Percentiles rank a stretch among this genome's conserved stretches.
Conservation (phyloP, 1,140 invertebrate species). For the Drosophila pseudoobscura region DNA sequence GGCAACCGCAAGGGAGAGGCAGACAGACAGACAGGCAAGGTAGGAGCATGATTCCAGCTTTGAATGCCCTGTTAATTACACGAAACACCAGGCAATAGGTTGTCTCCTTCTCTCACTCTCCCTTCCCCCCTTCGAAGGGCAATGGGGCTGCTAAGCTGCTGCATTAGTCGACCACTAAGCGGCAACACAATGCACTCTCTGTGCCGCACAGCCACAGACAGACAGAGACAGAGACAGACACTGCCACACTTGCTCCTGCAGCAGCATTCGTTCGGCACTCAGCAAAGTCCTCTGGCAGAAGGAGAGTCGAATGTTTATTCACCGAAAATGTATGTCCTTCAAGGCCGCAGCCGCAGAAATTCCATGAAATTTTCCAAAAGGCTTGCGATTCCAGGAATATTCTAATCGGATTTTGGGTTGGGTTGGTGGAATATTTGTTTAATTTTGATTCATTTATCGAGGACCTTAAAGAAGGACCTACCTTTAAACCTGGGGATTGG, state of each 20-base stretch:
- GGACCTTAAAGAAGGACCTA: too few species aligned
- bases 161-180: slow-evolving; percentile 65
- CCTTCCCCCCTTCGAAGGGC: too few species aligned
- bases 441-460: too few species aligned
- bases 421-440: too few species aligned
- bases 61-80: slow-evolving; percentile 80
- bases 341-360: too few species aligned
- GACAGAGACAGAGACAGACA: not conserved
- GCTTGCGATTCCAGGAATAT: too few species aligned
- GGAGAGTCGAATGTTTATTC: not conserved
- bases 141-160: slow-evolving; percentile 39
- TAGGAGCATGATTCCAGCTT: slow-evolving; percentile 50
- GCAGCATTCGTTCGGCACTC: not conserved
- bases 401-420: too few species aligned
- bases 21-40: slow-evolving; percentile 11
- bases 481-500: too few species aligned
- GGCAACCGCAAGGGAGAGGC: slow-evolving; percentile 42
- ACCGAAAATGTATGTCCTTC: too few species aligned
- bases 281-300: not conserved
- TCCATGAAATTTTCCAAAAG: too few species aligned
- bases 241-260: not conserved
- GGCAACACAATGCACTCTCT: slow-evolving; percentile 46
- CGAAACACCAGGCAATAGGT: slow-evolving; percentile 23
- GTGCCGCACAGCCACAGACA: slow-evolving; percentile 17
- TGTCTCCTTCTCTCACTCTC: too few species aligned